Evolutionary conservation across 2,888 invertebrate genomes (phyloP).

Genomic region (Noctua fimbriata): DNA sequence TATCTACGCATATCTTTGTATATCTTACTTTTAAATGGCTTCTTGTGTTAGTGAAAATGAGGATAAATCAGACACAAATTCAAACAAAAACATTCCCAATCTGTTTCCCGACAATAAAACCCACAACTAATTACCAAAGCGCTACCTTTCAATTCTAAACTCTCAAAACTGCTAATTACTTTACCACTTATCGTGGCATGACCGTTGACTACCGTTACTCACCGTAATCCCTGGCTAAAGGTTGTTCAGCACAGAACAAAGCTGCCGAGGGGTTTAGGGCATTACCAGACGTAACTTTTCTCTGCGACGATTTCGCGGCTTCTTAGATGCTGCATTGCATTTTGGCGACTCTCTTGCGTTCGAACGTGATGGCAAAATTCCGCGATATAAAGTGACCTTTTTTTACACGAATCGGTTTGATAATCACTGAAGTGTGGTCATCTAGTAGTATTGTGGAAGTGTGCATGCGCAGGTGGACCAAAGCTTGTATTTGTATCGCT

Average conservation of each 20-base stretch:
- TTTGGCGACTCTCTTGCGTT: too few species aligned
- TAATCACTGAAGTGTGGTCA: background rate
- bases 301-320: background rate
- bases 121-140: conserved; percentile 29
- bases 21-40: background rate
- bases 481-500: background rate
- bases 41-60: background rate
- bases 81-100: background rate
- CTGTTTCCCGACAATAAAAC: background rate
- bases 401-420: background rate
- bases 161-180: conserved; percentile 41
- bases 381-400: background rate
- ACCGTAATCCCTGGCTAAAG: conserved; percentile 70
- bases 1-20: too few species aligned
- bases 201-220: conserved; percentile 56
- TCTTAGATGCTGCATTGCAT: background rate
- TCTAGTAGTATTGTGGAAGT: background rate
- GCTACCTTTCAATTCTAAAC: conserved; percentile 37
- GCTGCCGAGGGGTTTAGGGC: conserved; percentile 54
- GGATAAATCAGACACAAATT: background rate
- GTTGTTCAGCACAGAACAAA: conserved; percentile 68
- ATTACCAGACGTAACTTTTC: conserved; percentile 1
- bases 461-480: background rate
- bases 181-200: conserved; percentile 41
- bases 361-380: background rate